Percentiles rank a stretch among this genome's conserved stretches.
Conservation (phyloP, 2,113 vertebrate species). For the Hoplias malabaricus region DNA sequence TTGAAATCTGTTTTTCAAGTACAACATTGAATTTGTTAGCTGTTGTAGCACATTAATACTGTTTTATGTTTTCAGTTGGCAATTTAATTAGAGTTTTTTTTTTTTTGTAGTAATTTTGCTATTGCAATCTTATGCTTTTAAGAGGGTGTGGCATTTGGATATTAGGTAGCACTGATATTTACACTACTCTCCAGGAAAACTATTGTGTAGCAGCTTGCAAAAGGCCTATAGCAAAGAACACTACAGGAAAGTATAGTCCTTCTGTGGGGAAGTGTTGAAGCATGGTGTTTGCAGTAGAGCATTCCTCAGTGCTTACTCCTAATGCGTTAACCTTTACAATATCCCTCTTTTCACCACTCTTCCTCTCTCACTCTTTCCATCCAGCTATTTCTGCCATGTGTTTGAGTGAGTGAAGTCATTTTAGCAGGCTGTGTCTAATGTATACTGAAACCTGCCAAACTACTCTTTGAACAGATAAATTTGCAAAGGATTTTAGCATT, state of each 20-base stretch:
- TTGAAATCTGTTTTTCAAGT: not conserved
- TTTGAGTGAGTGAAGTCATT: not conserved
- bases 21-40: not conserved
- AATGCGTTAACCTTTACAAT: constrained; percentile 59
- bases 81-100: no score
- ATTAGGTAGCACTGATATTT: not conserved
- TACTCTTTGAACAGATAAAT: not conserved
- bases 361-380: constrained; percentile 3
- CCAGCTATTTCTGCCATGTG: not conserved
- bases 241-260: constrained; percentile 49
- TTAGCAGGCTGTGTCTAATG: constrained; percentile 6
- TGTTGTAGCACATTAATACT: no score
- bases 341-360: constrained; percentile 48
- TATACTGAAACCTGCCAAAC: constrained; percentile 7
- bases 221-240: constrained; percentile 57
- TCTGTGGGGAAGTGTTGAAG: constrained; percentile 67
- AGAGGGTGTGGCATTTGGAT: not conserved
- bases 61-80: no score
- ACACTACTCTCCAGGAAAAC: not conserved
- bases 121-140: not conserved
- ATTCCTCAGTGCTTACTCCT: constrained; percentile 69
- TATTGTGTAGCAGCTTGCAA: constrained; percentile 53
- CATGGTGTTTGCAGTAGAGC: constrained; percentile 65
- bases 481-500: not conserved
- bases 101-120: no score